These are phyloP conservation scores for Babyrousa celebensis DNA, from an alignment of 2,797 vertebrate genomes.

Conservation along the genomic window DNA sequence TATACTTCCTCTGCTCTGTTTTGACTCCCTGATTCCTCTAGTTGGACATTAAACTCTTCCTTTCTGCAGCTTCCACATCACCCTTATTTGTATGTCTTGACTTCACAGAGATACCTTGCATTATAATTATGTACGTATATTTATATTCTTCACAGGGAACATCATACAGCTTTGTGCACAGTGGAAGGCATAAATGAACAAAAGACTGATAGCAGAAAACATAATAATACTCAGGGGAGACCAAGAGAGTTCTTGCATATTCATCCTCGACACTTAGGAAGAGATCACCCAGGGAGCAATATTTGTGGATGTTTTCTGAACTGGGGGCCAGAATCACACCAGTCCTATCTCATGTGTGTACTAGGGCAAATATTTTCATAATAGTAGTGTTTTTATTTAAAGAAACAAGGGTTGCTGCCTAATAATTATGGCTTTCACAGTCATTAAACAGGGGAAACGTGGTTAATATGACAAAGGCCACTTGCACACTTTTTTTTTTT, in stretches of 20 bases:
- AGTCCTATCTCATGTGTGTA: not conserved
- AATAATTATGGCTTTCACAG: slow-evolving; percentile 34
- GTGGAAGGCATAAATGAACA: not conserved
- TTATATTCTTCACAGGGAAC: not conserved
- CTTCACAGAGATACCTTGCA: not conserved
- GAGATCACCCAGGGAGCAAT: not conserved
- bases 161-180: slow-evolving; percentile 36
- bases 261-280: not conserved
- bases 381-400: not conserved
- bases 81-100: not conserved
- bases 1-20: not conserved
- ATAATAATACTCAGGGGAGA: not conserved
- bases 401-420: slow-evolving; percentile 16
- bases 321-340: not conserved
- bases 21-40: not conserved
- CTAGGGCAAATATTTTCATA: not conserved
- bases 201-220: not conserved
- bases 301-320: slow-evolving; percentile 41
- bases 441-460: slow-evolving; percentile 4
- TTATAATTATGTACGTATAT: not conserved
- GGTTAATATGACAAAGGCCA: slow-evolving; percentile 16
- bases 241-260: not conserved
- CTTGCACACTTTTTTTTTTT: not conserved
- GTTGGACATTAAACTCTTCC: not conserved
- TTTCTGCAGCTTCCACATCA: not conserved